Evolutionary conservation across 1,140 invertebrate species (phyloP).

Genomic region (Drosophila sp.): DNA sequence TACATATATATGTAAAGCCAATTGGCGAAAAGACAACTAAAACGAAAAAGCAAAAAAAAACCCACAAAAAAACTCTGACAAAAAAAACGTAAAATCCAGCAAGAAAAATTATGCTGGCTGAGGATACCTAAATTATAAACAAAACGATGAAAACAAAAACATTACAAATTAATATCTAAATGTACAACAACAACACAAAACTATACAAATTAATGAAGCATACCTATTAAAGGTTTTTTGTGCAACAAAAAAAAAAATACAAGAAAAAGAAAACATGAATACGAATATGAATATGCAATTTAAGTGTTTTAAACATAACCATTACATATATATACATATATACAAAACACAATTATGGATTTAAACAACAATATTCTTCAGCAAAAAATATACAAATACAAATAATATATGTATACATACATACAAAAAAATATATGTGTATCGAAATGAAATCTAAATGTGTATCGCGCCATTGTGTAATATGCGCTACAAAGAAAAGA

Average conservation of each 20-base stretch:
- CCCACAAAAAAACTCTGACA: constrained; percentile 40
- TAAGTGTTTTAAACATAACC: constrained; percentile 56
- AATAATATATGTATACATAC: constrained; percentile 42
- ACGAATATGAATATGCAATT: constrained; percentile 60
- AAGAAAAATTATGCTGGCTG: constrained; percentile 78
- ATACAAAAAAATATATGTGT: constrained; percentile 45
- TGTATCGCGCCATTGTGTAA: constrained; percentile 74
- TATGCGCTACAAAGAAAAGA: constrained; percentile 64
- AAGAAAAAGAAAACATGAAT: constrained; percentile 19
- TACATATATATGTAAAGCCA: constrained; percentile 58
- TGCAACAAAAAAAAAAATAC: constrained; percentile 46
- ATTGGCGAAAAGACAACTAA: constrained; percentile 52
- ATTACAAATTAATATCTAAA: constrained; percentile 13
- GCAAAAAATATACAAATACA: constrained; percentile 13
- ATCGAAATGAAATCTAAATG: constrained; percentile 38
- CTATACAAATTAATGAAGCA: constrained; percentile 52
- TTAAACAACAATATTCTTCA: constrained; percentile 36
- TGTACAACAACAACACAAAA: constrained; percentile 33
- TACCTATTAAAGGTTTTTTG: constrained; percentile 81
- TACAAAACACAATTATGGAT: constrained; percentile 52
- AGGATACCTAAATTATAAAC: constrained; percentile 32
- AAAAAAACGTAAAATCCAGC: constrained; percentile 75
- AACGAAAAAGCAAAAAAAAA: constrained; percentile 25
- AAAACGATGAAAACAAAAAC: constrained; percentile 19
- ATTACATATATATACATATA: constrained; percentile 33